These are phyloP conservation scores for Heliconius hewitsoni DNA, from an alignment of 1,140 invertebrate species.

Conservation along the genomic window DNA sequence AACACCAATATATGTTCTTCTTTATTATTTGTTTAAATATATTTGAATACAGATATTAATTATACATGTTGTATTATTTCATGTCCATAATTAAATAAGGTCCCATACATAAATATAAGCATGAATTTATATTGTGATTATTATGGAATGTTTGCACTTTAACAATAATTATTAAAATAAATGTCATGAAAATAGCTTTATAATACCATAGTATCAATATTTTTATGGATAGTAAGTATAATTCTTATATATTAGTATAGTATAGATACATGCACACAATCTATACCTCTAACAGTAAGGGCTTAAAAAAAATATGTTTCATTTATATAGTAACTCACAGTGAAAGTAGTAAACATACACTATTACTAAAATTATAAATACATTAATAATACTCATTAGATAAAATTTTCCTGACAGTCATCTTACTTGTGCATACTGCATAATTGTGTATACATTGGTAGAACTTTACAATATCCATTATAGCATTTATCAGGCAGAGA, in stretches of 20 bases:
- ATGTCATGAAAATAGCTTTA: conserved; percentile 1
- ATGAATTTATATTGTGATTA: conserved; percentile 20
- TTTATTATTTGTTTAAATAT: conserved; percentile 26
- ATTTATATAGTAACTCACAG: conserved; percentile 8
- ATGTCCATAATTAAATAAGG: conserved; percentile 15
- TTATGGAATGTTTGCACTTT: conserved; percentile 17
- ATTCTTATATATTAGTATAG: neutral
- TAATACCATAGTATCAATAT: neutral
- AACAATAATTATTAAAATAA: neutral
- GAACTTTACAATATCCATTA: neutral
- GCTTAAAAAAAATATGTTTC: conserved; percentile 8
- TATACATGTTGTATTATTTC: conserved; percentile 19
- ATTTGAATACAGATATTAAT: conserved; percentile 27
- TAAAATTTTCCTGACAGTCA: neutral
- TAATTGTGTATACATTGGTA: no score
- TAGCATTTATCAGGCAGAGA: no score
- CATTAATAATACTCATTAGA: neutral
- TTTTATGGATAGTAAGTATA: neutral
- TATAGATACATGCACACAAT: neutral
- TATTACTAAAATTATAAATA: conserved; percentile 1
- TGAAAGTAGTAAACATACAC: neutral
- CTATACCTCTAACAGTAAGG: neutral
- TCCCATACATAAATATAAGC: conserved; percentile 10
- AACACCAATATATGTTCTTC: conserved; percentile 15
- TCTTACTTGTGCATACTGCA: no score